These are phyloP conservation scores for Eilema griseolum DNA, from an alignment of 2,888 invertebrate genomes.

Conservation along the genomic window DNA sequence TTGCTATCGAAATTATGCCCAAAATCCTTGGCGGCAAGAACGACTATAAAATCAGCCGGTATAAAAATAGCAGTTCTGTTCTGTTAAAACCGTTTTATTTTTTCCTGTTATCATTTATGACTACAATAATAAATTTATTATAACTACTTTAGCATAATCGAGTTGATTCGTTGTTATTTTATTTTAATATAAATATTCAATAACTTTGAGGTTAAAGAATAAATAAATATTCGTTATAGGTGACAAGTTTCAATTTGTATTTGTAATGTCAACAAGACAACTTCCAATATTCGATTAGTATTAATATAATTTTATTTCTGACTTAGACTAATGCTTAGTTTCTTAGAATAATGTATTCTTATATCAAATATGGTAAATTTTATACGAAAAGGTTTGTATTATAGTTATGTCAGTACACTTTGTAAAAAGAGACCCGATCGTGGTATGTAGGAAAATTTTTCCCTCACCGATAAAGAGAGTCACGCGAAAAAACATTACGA, in stretches of 20 bases:
- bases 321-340: not conserved
- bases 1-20: too few relatives aligned
- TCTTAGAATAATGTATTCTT: not conserved
- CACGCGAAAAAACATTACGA: not conserved
- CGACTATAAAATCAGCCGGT: too few relatives aligned
- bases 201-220: not conserved
- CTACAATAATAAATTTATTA: not conserved
- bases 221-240: not conserved
- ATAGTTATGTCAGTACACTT: not conserved
- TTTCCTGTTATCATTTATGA: constrained; percentile 4
- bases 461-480: not conserved
- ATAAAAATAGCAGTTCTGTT: not conserved
- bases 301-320: not conserved
- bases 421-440: too few relatives aligned
- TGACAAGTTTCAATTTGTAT: constrained; percentile 4
- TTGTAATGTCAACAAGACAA: not conserved
- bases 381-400: not conserved
- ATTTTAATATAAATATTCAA: constrained; percentile 1
- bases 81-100: not conserved
- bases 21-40: too few relatives aligned
- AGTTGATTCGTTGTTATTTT: not conserved
- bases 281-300: not conserved
- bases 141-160: not conserved
- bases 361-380: not conserved
- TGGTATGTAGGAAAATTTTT: not conserved